Percentiles rank a stretch among this genome's conserved stretches.
Conservation (phyloP, 2,113 vertebrate genomes). For the Labeo rohita region DNA sequence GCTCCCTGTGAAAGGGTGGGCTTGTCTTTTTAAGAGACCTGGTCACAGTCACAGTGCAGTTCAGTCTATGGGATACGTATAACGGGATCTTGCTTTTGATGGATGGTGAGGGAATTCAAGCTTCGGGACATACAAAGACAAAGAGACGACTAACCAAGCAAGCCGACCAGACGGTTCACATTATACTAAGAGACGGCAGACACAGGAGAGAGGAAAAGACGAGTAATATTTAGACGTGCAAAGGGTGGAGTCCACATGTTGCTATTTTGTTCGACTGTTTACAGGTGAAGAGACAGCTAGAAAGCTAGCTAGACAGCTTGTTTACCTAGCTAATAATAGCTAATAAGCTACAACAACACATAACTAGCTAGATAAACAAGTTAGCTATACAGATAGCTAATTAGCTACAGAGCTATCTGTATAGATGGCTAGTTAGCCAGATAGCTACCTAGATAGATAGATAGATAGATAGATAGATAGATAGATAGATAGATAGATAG, state of each 20-base stretch:
- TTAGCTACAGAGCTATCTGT: not conserved
- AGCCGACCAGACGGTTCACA: slow-evolving; percentile 43
- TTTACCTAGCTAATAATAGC: not conserved
- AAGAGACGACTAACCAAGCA: slow-evolving; percentile 21
- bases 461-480: not conserved
- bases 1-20: slow-evolving; percentile 27
- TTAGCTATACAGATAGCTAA: not conserved
- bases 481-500: not conserved
- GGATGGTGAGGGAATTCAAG: slow-evolving; percentile 32
- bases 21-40: slow-evolving; percentile 61
- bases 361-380: not conserved
- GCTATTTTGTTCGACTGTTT: slow-evolving; percentile 4
- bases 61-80: slow-evolving; percentile 40
- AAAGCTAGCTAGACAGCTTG: not conserved
- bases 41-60: slow-evolving; percentile 70
- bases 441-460: not conserved
- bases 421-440: not conserved
- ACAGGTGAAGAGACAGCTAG: slow-evolving; percentile 9
- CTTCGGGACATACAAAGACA: slow-evolving; percentile 43
- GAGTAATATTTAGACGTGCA: slow-evolving; percentile 47
- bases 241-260: slow-evolving; percentile 44
- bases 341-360: not conserved
- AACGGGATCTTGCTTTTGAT: not conserved
- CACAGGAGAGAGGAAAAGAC: slow-evolving; percentile 36
- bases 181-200: slow-evolving; percentile 41